phyloP scores from a whole-genome alignment of 1,140 invertebrate species.

The Trichonephila inaurata region DNA sequence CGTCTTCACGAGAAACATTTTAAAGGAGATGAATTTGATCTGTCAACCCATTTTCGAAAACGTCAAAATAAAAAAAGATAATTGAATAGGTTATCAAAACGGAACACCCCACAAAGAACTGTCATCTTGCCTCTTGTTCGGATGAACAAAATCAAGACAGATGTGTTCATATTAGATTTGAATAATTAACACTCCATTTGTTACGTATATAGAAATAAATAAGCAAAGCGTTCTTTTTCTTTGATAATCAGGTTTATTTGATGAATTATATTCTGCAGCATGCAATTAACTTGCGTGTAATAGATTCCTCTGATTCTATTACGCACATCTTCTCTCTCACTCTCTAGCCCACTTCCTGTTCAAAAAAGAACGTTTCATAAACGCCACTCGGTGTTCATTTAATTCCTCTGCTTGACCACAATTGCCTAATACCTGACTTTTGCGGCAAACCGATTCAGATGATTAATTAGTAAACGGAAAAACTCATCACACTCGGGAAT shows the following conservation, averaged over 20 bases:
- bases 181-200: slow-evolving; percentile 22
- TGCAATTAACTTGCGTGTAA: slow-evolving; percentile 10
- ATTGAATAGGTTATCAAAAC: background rate
- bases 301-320: slow-evolving; percentile 24
- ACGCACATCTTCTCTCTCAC: background rate
- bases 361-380: slow-evolving; percentile 2
- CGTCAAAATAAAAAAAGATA: background rate
- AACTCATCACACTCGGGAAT: slow-evolving; percentile 3
- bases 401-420: background rate
- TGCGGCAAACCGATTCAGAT: slow-evolving; percentile 11
- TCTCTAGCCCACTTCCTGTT: background rate
- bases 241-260: slow-evolving; percentile 4
- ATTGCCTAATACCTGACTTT: background rate
- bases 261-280: background rate
- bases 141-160: background rate
- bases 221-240: background rate
- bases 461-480: slow-evolving; percentile 47
- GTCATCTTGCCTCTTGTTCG: background rate
- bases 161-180: background rate
- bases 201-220: background rate
- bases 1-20: too few relatives aligned
- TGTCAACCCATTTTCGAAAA: too few relatives aligned
- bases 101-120: background rate
- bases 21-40: too few relatives aligned
- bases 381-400: background rate